A percentile compares a stretch with the other conserved stretches of the same genome.
phyloP scores from a whole-genome alignment of 2,113 vertebrate species.

The Axis porcinus region DNA sequence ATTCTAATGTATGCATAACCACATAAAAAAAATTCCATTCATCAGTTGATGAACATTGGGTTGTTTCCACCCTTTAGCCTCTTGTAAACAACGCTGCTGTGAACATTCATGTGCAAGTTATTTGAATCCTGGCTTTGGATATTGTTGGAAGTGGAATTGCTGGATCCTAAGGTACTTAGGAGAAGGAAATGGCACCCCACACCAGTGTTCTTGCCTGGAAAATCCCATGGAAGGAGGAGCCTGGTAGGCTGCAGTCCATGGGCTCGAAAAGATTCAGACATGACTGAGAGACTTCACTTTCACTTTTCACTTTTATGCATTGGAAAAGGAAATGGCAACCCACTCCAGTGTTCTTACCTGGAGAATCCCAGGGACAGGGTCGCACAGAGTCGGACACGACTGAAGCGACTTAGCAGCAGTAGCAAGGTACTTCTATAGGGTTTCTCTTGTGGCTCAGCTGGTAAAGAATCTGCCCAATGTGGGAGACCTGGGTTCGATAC shows the following conservation, averaged over 20 bases:
- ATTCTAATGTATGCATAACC: not conserved
- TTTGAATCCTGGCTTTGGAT: not conserved
- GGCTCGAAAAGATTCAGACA: too few species aligned
- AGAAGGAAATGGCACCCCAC: too few species aligned
- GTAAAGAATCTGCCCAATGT: not conserved
- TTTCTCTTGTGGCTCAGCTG: not conserved
- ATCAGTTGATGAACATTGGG: not conserved
- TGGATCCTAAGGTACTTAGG: not conserved
- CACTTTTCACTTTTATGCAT: too few species aligned
- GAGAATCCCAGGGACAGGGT: too few species aligned
- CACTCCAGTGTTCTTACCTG: too few species aligned
- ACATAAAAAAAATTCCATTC: not conserved
- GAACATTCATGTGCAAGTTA: not conserved
- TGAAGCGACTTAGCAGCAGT: too few species aligned
- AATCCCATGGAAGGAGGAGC: too few species aligned
- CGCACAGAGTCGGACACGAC: too few species aligned
- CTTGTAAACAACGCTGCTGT: not conserved
- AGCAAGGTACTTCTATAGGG: not conserved
- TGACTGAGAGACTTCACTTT: too few species aligned
- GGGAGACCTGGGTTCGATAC: not conserved
- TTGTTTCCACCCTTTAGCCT: not conserved
- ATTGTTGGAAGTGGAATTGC: not conserved
- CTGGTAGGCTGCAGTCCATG: too few species aligned
- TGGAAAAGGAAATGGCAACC: too few species aligned
- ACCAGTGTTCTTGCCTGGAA: too few species aligned